These are phyloP conservation scores for Drosophila guanche DNA, from an alignment of 1,140 invertebrate species.

Conservation along the genomic window DNA sequence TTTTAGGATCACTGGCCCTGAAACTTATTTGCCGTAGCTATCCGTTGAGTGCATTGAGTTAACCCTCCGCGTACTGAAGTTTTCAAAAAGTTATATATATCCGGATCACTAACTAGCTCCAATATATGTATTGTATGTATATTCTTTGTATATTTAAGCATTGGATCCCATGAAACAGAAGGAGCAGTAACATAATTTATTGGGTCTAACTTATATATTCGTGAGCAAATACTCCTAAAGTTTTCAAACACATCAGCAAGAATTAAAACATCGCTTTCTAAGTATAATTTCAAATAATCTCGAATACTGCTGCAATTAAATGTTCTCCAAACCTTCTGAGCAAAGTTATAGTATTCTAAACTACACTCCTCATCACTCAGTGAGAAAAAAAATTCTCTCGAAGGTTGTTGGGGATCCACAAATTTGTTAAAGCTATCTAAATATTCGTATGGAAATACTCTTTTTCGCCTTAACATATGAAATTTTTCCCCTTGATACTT, in stretches of 20 bases:
- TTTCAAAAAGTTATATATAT: constrained; percentile 5
- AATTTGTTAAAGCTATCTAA: constrained; percentile 3
- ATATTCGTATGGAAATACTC: constrained; percentile 1
- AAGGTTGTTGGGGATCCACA: background rate
- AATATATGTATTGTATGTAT: no score
- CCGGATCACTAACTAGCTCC: constrained; percentile 12
- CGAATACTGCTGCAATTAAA: constrained; percentile 8
- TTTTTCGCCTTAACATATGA: background rate
- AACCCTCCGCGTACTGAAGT: background rate
- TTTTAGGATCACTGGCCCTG: background rate
- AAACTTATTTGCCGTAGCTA: constrained; percentile 1
- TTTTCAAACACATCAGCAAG: constrained; percentile 16
- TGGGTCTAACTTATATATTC: constrained; percentile 11
- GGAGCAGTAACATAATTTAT: constrained; percentile 5
- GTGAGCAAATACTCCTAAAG: background rate
- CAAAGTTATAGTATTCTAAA: background rate
- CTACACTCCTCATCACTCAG: background rate
- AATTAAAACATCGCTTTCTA: constrained; percentile 11
- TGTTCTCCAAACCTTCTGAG: background rate
- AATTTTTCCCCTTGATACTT: background rate
- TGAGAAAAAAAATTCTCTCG: background rate
- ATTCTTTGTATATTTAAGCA: constrained; percentile 4
- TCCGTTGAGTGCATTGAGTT: constrained; percentile 3
- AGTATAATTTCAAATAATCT: constrained; percentile 13
- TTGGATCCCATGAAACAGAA: constrained; percentile 13